Percentiles rank a stretch among this genome's conserved stretches.
phyloP scores from a whole-genome alignment of 2,113 vertebrate species.

The Labeo rohita region DNA sequence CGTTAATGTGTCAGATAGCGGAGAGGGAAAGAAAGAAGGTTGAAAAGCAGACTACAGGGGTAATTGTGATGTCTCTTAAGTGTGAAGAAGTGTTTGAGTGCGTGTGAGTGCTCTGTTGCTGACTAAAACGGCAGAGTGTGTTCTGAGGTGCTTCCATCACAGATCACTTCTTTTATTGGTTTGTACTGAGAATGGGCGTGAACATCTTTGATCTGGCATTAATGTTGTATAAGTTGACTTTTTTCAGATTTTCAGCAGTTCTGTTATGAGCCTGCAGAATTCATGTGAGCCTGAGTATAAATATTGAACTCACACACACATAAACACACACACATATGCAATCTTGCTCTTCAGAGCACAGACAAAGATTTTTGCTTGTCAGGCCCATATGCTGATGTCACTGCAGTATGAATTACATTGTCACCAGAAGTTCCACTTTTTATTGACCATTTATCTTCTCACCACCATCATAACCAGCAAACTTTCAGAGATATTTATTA shows the following conservation, averaged over 20 bases:
- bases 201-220: constrained; percentile 30
- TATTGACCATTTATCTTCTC: constrained; percentile 12
- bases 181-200: not conserved
- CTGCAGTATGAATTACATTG: not conserved
- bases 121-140: not conserved
- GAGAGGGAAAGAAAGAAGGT: not conserved
- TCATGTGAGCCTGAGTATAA: not conserved
- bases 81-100: not conserved
- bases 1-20: not conserved
- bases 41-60: not conserved
- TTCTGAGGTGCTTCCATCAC: not conserved
- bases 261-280: not conserved
- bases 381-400: constrained; percentile 8
- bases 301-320: constrained; percentile 10
- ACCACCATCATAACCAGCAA: constrained; percentile 2
- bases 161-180: constrained; percentile 21
- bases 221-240: not conserved
- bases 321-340: not conserved
- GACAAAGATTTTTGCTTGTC: not conserved
- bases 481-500: not conserved
- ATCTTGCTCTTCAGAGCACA: not conserved
- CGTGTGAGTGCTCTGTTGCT: constrained; percentile 13
- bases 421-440: constrained; percentile 3
- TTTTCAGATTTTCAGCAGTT: constrained; percentile 1
- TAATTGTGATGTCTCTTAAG: not conserved